phyloP scores from a whole-genome alignment of 2,797 vertebrate species.

The Galagoides demidoff region DNA sequence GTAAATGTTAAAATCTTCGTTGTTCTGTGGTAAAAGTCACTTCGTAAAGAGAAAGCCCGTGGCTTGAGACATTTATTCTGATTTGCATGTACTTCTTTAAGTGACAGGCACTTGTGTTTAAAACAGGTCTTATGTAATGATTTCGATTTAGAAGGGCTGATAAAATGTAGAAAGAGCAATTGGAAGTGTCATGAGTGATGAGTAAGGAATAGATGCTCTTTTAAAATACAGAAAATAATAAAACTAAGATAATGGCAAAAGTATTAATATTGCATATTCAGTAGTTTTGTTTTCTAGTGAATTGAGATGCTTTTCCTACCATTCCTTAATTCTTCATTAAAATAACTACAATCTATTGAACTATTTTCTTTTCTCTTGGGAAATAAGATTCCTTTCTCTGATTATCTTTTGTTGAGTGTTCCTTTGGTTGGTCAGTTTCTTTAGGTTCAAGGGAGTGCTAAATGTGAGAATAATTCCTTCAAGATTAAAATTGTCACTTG shows the following conservation, averaged over 20 bases:
- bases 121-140: slow-evolving; percentile 26
- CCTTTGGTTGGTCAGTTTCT: slow-evolving; percentile 13
- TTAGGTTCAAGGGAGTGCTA: background rate
- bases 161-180: slow-evolving; percentile 29
- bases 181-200: background rate
- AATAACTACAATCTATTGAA: background rate
- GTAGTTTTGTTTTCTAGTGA: slow-evolving; percentile 42
- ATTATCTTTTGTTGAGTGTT: slow-evolving; percentile 24
- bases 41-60: background rate
- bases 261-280: background rate
- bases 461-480: slow-evolving; percentile 30
- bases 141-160: slow-evolving; percentile 27
- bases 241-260: background rate
- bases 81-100: slow-evolving; percentile 6
- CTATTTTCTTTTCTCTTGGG: background rate
- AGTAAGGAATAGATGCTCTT: slow-evolving; percentile 17
- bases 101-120: slow-evolving; percentile 36
- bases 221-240: slow-evolving; percentile 26
- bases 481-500: background rate
- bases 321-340: background rate
- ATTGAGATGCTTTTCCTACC: background rate
- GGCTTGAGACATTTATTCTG: slow-evolving; percentile 38
- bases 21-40: slow-evolving; percentile 9
- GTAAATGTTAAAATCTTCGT: slow-evolving; percentile 44
- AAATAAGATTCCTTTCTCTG: background rate